Evolutionary conservation across 2,113 vertebrate genomes (phyloP).

Genomic region (Heterocephalus glaber): DNA sequence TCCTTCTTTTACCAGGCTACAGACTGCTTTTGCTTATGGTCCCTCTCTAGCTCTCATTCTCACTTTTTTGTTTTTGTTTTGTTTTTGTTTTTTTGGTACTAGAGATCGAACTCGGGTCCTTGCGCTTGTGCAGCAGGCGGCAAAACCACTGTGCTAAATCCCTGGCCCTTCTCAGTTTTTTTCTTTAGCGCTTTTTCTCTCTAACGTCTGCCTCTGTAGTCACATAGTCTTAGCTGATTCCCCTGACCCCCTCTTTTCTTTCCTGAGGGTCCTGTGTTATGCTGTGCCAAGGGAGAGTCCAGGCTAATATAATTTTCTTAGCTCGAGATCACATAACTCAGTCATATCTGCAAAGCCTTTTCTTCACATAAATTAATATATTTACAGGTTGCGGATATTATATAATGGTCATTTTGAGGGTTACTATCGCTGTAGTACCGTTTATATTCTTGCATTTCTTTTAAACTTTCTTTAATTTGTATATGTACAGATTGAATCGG

Average conservation of each 20-base stretch:
- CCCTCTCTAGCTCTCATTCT: background rate
- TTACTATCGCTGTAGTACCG: background rate
- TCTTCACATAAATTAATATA: background rate
- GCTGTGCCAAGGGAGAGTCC: background rate
- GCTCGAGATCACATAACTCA: background rate
- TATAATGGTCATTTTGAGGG: background rate
- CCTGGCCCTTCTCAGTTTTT: no score
- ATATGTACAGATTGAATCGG: background rate
- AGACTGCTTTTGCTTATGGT: background rate
- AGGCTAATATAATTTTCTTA: background rate
- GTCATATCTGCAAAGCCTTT: background rate
- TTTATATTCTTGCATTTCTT: background rate
- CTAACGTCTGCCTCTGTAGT: background rate
- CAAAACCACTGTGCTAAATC: no score
- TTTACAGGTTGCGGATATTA: background rate
- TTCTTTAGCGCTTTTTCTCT: background rate
- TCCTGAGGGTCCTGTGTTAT: background rate
- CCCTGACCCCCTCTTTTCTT: background rate
- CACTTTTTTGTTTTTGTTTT: no score
- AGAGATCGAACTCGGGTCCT: no score
- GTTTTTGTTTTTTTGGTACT: no score
- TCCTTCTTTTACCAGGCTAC: background rate
- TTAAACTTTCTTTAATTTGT: background rate
- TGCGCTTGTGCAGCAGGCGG: no score
- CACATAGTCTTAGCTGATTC: background rate